A percentile compares a stretch with the other conserved stretches of the same genome.
These are phyloP conservation scores for Sarcophaga variegata DNA, from an alignment of 2,888 invertebrate genomes.

Conservation along the genomic window DNA sequence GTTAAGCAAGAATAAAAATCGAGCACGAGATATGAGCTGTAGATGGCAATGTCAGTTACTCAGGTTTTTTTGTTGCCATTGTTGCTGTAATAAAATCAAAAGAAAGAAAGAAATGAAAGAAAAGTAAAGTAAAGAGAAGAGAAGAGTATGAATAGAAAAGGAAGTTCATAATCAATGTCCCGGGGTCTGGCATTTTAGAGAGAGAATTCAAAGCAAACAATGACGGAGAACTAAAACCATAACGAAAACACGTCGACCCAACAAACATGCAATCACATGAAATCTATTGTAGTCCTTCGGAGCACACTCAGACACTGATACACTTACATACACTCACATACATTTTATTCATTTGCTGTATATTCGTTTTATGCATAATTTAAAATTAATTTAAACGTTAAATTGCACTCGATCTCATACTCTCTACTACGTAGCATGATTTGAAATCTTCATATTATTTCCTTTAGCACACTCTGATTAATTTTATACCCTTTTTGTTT, in stretches of 20 bases:
- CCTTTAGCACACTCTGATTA: no score
- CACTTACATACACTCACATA: neutral
- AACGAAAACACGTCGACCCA: neutral
- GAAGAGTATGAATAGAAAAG: neutral
- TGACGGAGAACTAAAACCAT: slow-evolving; percentile 5
- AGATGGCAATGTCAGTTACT: no score
- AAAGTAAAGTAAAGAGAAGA: neutral
- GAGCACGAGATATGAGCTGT: neutral
- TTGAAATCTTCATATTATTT: no score
- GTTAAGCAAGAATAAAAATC: slow-evolving; percentile 40
- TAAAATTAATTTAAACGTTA: slow-evolving; percentile 71
- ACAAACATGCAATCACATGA: neutral
- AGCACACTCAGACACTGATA: neutral
- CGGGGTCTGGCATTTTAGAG: slow-evolving; percentile 24
- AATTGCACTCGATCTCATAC: slow-evolving; percentile 55
- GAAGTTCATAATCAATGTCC: slow-evolving; percentile 34
- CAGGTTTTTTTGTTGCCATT: neutral
- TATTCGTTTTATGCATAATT: slow-evolving; percentile 69
- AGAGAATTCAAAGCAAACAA: slow-evolving; percentile 28
- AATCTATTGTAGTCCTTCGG: slow-evolving; percentile 14
- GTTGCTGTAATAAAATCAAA: neutral
- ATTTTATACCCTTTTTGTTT: no score
- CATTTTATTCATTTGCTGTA: slow-evolving; percentile 25
- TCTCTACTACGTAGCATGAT: no score
- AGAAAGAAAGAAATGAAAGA: no score